Conservation (phyloP, 1,140 invertebrate species). For the Adelges cooleyi region DNA sequence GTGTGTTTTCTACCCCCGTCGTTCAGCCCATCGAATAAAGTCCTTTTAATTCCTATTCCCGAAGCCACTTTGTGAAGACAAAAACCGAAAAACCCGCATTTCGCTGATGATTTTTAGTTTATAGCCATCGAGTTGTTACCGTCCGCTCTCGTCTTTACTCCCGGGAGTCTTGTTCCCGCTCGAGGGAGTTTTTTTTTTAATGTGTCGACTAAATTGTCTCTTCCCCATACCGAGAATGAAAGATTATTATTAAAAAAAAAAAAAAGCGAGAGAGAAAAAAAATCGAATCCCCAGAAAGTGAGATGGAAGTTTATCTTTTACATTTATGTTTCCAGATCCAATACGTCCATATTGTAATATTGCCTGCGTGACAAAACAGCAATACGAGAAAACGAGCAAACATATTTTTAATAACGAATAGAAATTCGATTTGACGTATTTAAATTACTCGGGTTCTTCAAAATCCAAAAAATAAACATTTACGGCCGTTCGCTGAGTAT, state of each 20-base stretch:
- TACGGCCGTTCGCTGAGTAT: too few relatives aligned
- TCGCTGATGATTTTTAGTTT: slow-evolving; percentile 28
- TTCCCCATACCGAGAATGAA: background rate
- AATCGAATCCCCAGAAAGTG: background rate
- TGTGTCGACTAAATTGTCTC: slow-evolving; percentile 22
- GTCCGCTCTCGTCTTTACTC: background rate
- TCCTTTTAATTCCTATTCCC: slow-evolving; percentile 26
- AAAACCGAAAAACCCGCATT: slow-evolving; percentile 26
- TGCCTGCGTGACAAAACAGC: too few relatives aligned
- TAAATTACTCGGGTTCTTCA: too few relatives aligned
- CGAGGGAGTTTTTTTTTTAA: slow-evolving; percentile 20
- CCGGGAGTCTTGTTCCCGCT: slow-evolving; percentile 14
- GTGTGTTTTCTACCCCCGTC: slow-evolving; percentile 11
- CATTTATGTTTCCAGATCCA: too few relatives aligned
- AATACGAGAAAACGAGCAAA: too few relatives aligned
- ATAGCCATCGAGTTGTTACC: background rate
- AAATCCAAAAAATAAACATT: too few relatives aligned
- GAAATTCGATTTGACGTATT: too few relatives aligned
- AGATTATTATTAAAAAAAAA: slow-evolving; percentile 25
- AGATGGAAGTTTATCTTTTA: too few relatives aligned
- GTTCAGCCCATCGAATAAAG: slow-evolving; percentile 17
- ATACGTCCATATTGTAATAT: too few relatives aligned
- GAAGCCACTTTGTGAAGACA: slow-evolving; percentile 25
- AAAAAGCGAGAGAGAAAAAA: background rate
- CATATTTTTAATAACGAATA: too few relatives aligned